Percentiles rank a stretch among this genome's conserved stretches.
Evolutionary conservation across 1,140 invertebrate genomes (phyloP).

Genomic region (Drosophila tropicalis): DNA sequence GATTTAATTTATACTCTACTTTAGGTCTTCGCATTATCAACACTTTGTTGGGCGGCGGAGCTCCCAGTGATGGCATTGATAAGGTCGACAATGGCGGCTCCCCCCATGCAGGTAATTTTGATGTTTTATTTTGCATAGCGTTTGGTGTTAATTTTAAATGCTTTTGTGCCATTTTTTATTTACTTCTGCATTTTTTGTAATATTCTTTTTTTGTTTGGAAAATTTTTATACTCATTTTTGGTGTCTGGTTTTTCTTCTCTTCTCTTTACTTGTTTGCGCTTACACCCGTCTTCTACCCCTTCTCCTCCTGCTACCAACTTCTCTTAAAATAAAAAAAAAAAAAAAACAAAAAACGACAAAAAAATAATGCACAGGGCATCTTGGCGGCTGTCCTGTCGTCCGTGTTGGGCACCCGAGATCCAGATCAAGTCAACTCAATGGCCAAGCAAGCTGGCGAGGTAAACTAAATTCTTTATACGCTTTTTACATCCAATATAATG

Average conservation of each 20-base stretch:
- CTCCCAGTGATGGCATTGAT: slow-evolving; percentile 91
- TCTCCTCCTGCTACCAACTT: slow-evolving; percentile 52
- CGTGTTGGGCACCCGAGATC: slow-evolving; percentile 94
- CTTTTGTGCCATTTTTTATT: slow-evolving; percentile 65
- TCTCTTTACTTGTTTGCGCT: slow-evolving; percentile 48
- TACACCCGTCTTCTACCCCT: slow-evolving; percentile 15
- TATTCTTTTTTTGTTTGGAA: slow-evolving; percentile 32
- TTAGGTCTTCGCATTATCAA: slow-evolving; percentile 91
- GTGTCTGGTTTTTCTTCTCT: slow-evolving; percentile 59
- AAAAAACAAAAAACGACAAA: slow-evolving; percentile 61
- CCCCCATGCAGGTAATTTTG: slow-evolving; percentile 90
- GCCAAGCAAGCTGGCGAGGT: slow-evolving; percentile 97
- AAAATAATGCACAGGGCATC: slow-evolving; percentile 87
- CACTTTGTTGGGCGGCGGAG: slow-evolving; percentile 90
- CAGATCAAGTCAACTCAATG: slow-evolving; percentile 94
- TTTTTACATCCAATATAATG: slow-evolving; percentile 36
- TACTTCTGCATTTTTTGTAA: slow-evolving; percentile 38
- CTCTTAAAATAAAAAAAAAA: slow-evolving; percentile 69
- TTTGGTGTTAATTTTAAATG: slow-evolving; percentile 45
- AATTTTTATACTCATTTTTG: slow-evolving; percentile 50
- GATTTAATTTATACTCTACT: background rate
- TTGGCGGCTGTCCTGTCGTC: slow-evolving; percentile 94
- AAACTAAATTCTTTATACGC: slow-evolving; percentile 78
- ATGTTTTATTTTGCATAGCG: slow-evolving; percentile 23
- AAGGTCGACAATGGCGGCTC: slow-evolving; percentile 92